Evolutionary conservation across 2,888 invertebrate genomes (phyloP).

Genomic region (Ectemnius continuus): DNA sequence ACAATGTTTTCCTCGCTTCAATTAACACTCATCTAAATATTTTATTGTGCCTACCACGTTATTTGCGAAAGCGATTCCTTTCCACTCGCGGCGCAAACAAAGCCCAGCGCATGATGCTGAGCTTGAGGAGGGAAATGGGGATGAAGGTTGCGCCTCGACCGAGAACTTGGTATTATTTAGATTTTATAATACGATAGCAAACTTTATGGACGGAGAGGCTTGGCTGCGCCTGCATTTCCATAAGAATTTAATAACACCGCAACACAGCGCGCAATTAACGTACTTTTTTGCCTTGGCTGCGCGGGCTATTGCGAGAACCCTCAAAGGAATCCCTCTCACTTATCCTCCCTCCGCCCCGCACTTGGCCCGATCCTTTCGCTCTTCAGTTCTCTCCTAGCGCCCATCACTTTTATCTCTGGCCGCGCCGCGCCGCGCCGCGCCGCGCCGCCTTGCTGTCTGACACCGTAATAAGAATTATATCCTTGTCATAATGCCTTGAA

Average conservation of each 20-base stretch:
- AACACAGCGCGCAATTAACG: conserved; percentile 76
- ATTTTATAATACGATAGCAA: conserved; percentile 77
- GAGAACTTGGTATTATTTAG: conserved; percentile 76
- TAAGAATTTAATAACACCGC: conserved; percentile 78
- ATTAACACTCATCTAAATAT: conserved; percentile 74
- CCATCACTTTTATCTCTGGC: conserved; percentile 17
- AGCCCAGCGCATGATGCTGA: neutral
- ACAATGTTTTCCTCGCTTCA: conserved; percentile 57
- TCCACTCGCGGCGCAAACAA: neutral
- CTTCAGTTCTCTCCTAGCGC: conserved; percentile 6
- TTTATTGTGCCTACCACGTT: conserved; percentile 64
- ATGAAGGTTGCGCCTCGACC: conserved; percentile 4
- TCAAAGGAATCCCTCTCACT: conserved; percentile 57
- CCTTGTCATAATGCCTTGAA: conserved; percentile 51
- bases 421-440: neutral
- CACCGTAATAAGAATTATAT: conserved; percentile 64
- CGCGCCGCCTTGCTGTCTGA: conserved; percentile 15
- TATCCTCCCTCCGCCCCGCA: neutral
- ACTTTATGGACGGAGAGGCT: conserved; percentile 71
- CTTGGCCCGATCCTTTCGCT: conserved; percentile 3
- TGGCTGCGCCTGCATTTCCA: conserved; percentile 70
- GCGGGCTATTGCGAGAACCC: conserved; percentile 50
- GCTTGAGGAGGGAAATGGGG: neutral
- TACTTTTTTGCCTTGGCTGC: conserved; percentile 75
- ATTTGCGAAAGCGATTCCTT: too few species aligned